Percentiles rank a stretch among this genome's conserved stretches.
These are phyloP conservation scores for Drosophila infuscata DNA, from an alignment of 2,888 invertebrate species.

Conservation along the genomic window DNA sequence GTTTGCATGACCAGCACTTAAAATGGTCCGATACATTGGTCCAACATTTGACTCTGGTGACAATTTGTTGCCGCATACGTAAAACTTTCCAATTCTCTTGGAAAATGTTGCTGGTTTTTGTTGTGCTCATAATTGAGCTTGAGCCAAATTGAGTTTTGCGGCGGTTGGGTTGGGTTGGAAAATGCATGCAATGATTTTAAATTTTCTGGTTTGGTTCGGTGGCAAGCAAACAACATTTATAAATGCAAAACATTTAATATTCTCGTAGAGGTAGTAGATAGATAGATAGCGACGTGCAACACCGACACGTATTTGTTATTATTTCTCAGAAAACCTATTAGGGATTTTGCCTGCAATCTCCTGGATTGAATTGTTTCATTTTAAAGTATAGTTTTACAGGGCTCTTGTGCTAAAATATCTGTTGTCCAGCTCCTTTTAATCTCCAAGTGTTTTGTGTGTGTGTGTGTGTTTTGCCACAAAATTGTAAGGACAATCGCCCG, in stretches of 20 bases:
- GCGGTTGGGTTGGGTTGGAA: neutral
- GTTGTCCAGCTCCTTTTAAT: constrained; percentile 19
- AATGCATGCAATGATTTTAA: constrained; percentile 56
- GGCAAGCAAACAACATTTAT: constrained; percentile 38
- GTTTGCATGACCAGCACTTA: constrained; percentile 49
- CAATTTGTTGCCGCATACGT: constrained; percentile 50
- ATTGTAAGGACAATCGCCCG: constrained; percentile 25
- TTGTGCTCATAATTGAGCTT: constrained; percentile 62
- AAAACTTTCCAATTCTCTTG: constrained; percentile 60
- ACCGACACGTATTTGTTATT: constrained; percentile 6
- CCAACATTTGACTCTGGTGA: constrained; percentile 57
- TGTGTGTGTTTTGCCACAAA: constrained; percentile 28
- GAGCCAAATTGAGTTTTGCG: constrained; percentile 44
- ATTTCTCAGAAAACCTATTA: constrained; percentile 48
- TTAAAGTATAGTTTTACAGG: constrained; percentile 5
- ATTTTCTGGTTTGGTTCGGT: constrained; percentile 30
- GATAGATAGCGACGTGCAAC: neutral
- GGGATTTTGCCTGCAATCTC: constrained; percentile 30
- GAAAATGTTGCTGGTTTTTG: constrained; percentile 40
- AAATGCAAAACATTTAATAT: constrained; percentile 55
- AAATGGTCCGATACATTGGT: constrained; percentile 39
- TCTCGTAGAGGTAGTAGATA: constrained; percentile 8
- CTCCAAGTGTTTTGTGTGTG: constrained; percentile 7
- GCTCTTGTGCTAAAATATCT: constrained; percentile 10
- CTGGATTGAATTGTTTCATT: constrained; percentile 19